Evolutionary conservation across 2,113 vertebrate genomes (phyloP).

Genomic region (Oncorhynchus masou): DNA sequence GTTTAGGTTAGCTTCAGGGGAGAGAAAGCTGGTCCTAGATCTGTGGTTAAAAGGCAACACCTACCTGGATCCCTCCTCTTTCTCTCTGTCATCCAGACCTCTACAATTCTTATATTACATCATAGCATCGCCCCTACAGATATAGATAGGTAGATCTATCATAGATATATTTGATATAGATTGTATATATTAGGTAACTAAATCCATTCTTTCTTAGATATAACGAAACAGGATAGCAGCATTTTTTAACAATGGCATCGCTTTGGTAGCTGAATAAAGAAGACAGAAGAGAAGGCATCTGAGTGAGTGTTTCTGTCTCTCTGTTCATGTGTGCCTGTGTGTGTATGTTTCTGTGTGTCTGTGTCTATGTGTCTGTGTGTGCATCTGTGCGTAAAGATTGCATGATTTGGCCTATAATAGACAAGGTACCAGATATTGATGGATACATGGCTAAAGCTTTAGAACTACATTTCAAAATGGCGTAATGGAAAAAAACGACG

Average conservation of each 20-base stretch:
- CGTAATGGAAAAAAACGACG: constrained; percentile 55
- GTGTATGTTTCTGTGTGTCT: not conserved
- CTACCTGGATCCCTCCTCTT: constrained; percentile 44
- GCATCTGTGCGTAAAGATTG: constrained; percentile 10
- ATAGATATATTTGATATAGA: constrained; percentile 53
- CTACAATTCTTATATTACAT: constrained; percentile 71
- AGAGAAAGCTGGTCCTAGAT: constrained; percentile 9
- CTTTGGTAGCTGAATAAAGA: constrained; percentile 74
- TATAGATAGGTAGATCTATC: constrained; percentile 29
- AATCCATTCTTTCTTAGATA: constrained; percentile 68
- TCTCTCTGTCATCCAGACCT: constrained; percentile 60
- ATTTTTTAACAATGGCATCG: constrained; percentile 77
- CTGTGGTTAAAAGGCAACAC: constrained; percentile 42
- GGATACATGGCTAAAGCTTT: constrained; percentile 62
- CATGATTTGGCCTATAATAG: constrained; percentile 35
- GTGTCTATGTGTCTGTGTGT: not conserved
- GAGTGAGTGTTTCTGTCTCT: constrained; percentile 14
- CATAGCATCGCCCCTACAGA: constrained; percentile 56
- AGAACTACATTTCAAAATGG: constrained; percentile 69
- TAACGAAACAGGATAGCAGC: constrained; percentile 80
- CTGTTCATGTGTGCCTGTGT: not conserved
- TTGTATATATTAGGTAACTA: constrained; percentile 73
- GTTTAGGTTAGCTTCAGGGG: not conserved
- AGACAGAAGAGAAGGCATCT: constrained; percentile 49
- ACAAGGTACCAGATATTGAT: constrained; percentile 26